phyloP scores from a whole-genome alignment of 2,888 invertebrate genomes.

The Meloe dianella region DNA sequence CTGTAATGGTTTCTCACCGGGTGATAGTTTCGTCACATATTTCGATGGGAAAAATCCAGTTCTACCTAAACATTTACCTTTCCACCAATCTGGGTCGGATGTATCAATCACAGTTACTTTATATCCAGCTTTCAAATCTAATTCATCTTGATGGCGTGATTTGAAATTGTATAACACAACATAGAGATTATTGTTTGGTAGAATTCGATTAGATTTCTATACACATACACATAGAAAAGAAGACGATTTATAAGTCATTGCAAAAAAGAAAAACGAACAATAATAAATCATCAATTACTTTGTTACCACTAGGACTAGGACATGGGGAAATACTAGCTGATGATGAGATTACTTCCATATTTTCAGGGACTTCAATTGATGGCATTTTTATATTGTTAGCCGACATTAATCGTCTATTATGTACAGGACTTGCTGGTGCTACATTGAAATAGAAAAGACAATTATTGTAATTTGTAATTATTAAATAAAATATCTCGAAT shows the following conservation, averaged over 20 bases:
- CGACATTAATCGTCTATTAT: slow-evolving; percentile 80
- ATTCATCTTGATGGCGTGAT: slow-evolving; percentile 90
- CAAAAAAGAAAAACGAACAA: no score
- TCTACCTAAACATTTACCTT: slow-evolving; percentile 90
- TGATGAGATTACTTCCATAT: slow-evolving; percentile 88
- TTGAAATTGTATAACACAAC: slow-evolving; percentile 96
- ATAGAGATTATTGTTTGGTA: slow-evolving; percentile 91
- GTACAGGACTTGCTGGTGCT: slow-evolving; percentile 93
- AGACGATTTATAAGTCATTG: not conserved
- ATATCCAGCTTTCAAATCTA: slow-evolving; percentile 92
- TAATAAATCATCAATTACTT: slow-evolving; percentile 44
- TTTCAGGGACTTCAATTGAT: slow-evolving; percentile 91
- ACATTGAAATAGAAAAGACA: not conserved
- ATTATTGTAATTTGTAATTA: not conserved
- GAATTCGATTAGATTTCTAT: slow-evolving; percentile 84
- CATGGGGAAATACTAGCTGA: slow-evolving; percentile 94
- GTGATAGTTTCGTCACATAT: slow-evolving; percentile 88
- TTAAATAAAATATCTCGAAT: no score
- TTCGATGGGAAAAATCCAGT: slow-evolving; percentile 94
- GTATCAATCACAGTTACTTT: slow-evolving; percentile 93
- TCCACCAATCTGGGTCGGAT: slow-evolving; percentile 97
- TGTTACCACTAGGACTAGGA: slow-evolving; percentile 74
- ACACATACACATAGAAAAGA: no score
- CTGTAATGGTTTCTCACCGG: slow-evolving; percentile 89
- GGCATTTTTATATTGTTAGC: slow-evolving; percentile 88